Base-by-base conservation (phyloP, 2,888 invertebrate species). In the Xestia xanthographa region DNA sequence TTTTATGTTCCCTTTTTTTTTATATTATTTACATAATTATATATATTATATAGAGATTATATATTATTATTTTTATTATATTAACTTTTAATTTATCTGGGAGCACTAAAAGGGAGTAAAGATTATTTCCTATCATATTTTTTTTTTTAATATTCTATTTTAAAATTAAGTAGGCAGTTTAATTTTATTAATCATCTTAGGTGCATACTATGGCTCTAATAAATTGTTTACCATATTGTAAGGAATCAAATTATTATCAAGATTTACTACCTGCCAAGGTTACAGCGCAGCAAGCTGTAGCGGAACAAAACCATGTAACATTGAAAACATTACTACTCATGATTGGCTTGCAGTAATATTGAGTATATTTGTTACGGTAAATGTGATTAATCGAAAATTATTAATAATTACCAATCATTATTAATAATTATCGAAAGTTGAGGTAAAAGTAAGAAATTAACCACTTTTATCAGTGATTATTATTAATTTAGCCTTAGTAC, bases 261-360 rank as follows among this genome's bases (percentile, higher is more conserved):
- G 14, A 75, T 79, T 26, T 14, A 29, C 6, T 38, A 29, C 9
- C 2, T 17, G 14, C 1, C 12, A 38, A n/a, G 14, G 2, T 20
- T 29, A 29, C 8, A 62, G 20, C 12, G n/a, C 8, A 62, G 20
- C 12, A 50, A 50, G 34, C 2, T 50, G 50, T 8, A 29, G 29
- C 9, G 0, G 8, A 53, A 53, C n/a, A 63, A 45, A 53, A 56
- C n/a, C 45, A 43, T 43, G 26, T 56, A 14, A 48, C 17, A 26
- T 12, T 60, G 2, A 60, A 76, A 79, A 43, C n/a, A 63, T 41
- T 38, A 26, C 22, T n/a, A 43, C 38, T 38, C 2, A 48, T 22
- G 38, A 29, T 34, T 17, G 22, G 34, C 22, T 22, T 17, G 29
- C 0, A 1, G 1, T 62, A 43, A 43, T 38, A 70, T 60, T 62